A percentile compares a stretch with the other conserved stretches of the same genome.
phyloP scores from a whole-genome alignment of 92 coral and sea anemone genomes.

The Porites divaricata region DNA sequence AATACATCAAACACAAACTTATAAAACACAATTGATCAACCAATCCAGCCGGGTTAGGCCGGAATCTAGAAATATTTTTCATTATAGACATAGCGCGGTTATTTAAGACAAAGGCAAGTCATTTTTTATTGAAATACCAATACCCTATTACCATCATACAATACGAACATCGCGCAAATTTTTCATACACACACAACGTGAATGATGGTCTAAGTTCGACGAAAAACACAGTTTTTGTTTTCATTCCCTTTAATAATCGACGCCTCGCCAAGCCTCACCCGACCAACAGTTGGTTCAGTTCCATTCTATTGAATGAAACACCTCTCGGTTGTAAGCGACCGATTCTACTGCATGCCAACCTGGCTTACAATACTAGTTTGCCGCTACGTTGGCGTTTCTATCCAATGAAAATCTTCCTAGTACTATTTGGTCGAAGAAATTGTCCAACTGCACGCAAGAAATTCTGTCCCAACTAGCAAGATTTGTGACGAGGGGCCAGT shows the following conservation, averaged over 20 bases:
- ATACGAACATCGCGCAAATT: neutral
- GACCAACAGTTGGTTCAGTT: too few relatives aligned
- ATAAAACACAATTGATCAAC: neutral
- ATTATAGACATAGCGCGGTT: neutral
- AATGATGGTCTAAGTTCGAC: too few relatives aligned
- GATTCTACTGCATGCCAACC: too few relatives aligned
- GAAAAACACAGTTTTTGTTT: too few relatives aligned
- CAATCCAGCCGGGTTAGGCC: neutral
- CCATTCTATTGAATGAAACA: too few relatives aligned
- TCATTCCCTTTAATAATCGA: too few relatives aligned
- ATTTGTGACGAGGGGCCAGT: neutral
- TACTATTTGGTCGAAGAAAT: neutral
- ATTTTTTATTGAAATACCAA: neutral
- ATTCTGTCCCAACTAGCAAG: neutral
- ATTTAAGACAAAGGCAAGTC: conserved; percentile 17
- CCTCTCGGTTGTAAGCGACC: too few relatives aligned
- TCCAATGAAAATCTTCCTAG: neutral
- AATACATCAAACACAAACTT: too few relatives aligned
- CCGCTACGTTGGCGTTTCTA: too few relatives aligned
- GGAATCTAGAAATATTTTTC: neutral
- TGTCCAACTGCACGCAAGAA: neutral
- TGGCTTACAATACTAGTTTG: too few relatives aligned
- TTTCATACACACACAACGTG: neutral
- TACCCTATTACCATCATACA: neutral
- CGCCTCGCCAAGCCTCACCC: too few relatives aligned